Evolutionary conservation across 2,888 invertebrate genomes (phyloP), one percentile per base, ranked within the genome.

Genomic region (Tetropium fuscum): DNA sequence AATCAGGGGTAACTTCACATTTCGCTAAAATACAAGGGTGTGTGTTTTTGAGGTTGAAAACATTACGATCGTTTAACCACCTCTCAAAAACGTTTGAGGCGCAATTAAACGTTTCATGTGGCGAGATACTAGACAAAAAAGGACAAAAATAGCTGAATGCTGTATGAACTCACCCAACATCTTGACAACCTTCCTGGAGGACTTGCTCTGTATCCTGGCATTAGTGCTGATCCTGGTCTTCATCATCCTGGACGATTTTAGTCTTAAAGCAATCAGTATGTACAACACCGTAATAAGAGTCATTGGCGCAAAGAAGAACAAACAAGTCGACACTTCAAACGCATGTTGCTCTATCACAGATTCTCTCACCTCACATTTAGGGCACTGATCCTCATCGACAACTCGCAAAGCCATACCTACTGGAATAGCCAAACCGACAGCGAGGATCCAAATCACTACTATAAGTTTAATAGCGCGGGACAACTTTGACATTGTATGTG

Each of bases 261-360:
- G 82, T 76, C 90, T 91, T 38, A 91, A 80, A 1, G 90, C 92
- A 72, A 92, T 92, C 66, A 92, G 83, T 51, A 91, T 86, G 76
- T 95, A 95, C 61, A 95, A 83, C 63, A 93, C 90, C 22, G 90
- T 89, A 76, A 95, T 94, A 60, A 94, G 84, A 22, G 91, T 91
- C 93, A 95, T 94, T 1, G 95, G 95, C 36, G 90, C 88, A 30
- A 93, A 88, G 79, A 95, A 95, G 82, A 95, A 94, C 73, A 94
- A 82, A 76, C 91, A 88, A 71, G 90, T 89, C 8, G 94, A 93
- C 72, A 93, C 87, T 74, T 91, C 90, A 76, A 94, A 93, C 63
- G 90, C 88, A 81, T 91, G 89, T 83, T 80, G 87, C 58, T 88
- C 87, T 44, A 88, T 82, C 11, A 72, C 70, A 22, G 77, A 72